Base-by-base conservation (phyloP, 1,140 invertebrate species). In the Brachionus koreanus region DNA sequence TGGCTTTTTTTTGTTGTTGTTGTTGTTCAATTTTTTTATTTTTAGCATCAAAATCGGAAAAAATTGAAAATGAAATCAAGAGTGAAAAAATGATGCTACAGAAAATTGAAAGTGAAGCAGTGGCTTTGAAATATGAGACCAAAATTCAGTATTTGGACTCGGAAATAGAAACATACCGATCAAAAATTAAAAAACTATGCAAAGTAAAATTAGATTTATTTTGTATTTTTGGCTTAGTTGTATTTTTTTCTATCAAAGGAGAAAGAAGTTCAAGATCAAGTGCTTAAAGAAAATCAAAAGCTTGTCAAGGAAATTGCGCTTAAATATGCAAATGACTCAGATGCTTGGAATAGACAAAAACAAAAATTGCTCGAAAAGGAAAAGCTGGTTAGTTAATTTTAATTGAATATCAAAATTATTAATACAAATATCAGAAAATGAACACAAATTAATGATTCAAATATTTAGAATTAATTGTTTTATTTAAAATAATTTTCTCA, bases 251-350 rank as follows among this genome's bases (percentile, higher is more conserved):
- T n/a, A n/a, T n/a, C n/a, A n/a, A n/a, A 79, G 76, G 76, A 79
- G 9, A 79, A 79, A 79, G 76, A 79, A 79, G 33, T 61, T 39
- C 76, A 79, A 37, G 76, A 79, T 42, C 76, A 79, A 79, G 76
- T 79, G 5, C 25, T 79, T 12, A 79, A 37, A 79, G 76, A 79
- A 33, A 79, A 65, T 79, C 76, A 79, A 43, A 57, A 61, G 12
- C 33, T 79, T 25, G 76, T 79, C 9, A 79, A 79, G 43, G 76
- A 79, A 79, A 79, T 79, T n/a, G 76, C 76, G 9, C 25, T 79
- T 3, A 79, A 79, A 61, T 79, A 79, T 29, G 76, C 76, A 39
- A 61, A 49, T 61, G 76, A 79, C 25, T 79, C 76, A n/a, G 76
- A 79, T 63, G 16, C 49, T 10, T 79, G 76, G 76, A 61, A 57